These are phyloP conservation scores for Acleris holmiana DNA, from an alignment of 2,888 invertebrate species.

Conservation along the genomic window DNA sequence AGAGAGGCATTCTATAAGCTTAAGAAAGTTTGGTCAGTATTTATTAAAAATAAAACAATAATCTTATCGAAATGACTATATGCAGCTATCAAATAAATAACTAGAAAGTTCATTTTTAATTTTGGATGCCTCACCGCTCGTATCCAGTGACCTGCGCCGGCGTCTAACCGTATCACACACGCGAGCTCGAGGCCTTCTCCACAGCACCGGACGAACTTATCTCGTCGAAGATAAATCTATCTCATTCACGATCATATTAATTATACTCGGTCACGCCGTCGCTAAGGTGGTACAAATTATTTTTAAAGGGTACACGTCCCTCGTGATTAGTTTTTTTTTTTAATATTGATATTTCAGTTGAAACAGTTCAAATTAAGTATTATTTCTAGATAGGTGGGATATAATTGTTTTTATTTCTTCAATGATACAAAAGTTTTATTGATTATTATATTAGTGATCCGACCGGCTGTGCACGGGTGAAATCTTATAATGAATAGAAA, in stretches of 20 bases:
- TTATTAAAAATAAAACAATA: no score
- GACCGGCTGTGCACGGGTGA: no score
- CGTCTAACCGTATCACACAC: slow-evolving; percentile 59
- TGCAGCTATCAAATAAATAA: no score
- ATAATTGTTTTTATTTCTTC: no score
- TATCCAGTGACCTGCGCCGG: slow-evolving; percentile 47
- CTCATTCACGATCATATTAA: slow-evolving; percentile 39
- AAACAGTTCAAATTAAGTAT: neutral
- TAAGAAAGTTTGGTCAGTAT: no score
- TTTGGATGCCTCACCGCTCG: neutral
- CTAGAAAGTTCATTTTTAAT: neutral
- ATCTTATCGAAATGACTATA: neutral
- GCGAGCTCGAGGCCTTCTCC: slow-evolving; percentile 44
- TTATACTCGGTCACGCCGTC: slow-evolving; percentile 36
- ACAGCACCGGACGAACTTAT: slow-evolving; percentile 56
- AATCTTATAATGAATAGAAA: no score
- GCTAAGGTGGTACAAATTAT: slow-evolving; percentile 38
- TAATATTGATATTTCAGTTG: neutral
- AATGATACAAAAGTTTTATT: no score
- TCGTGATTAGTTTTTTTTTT: slow-evolving; percentile 11
- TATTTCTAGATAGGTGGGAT: neutral
- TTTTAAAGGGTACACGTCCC: slow-evolving; percentile 19
- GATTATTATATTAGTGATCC: no score
- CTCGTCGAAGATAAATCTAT: slow-evolving; percentile 39
- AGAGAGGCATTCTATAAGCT: no score